These are phyloP conservation scores for Keiferia lycopersicella DNA, from an alignment of 2,888 invertebrate genomes.

Conservation along the genomic window DNA sequence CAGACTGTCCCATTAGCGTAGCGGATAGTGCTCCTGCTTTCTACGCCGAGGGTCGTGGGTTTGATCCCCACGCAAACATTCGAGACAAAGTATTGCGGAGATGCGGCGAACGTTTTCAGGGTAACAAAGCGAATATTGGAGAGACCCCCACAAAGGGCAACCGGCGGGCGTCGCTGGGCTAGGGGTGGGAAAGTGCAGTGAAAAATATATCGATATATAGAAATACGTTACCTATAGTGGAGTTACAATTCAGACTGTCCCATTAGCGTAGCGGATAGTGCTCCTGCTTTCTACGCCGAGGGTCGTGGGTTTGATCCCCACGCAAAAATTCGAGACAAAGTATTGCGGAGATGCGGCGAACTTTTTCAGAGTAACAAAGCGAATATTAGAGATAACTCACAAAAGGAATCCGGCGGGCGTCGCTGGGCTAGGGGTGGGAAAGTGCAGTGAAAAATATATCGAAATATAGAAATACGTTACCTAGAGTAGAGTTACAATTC, in stretches of 20 bases:
- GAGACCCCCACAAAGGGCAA: conserved; percentile 75
- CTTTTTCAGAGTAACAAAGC: conserved; percentile 78
- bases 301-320: too few species aligned
- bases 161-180: conserved; percentile 46
- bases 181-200: conserved; percentile 35
- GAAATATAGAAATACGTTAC: conserved; percentile 33
- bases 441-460: conserved; percentile 23
- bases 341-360: too few species aligned
- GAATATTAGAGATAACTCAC: conserved; percentile 75
- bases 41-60: too few species aligned
- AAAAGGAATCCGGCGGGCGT: conserved; percentile 35
- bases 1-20: too few species aligned
- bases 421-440: conserved; percentile 38
- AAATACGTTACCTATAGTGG: background rate
- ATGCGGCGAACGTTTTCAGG: conserved; percentile 53
- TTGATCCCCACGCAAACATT: conserved; percentile 70
- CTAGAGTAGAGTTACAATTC: too few species aligned
- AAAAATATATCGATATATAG: conserved; percentile 34
- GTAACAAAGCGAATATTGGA: conserved; percentile 81
- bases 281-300: too few species aligned
- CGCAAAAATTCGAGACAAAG: conserved; percentile 55
- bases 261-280: too few species aligned
- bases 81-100: conserved; percentile 26
- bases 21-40: too few species aligned
- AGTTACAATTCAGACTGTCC: too few species aligned